Evolutionary conservation across 2,113 vertebrate genomes (phyloP).

Genomic region (Electrona antarctica): DNA sequence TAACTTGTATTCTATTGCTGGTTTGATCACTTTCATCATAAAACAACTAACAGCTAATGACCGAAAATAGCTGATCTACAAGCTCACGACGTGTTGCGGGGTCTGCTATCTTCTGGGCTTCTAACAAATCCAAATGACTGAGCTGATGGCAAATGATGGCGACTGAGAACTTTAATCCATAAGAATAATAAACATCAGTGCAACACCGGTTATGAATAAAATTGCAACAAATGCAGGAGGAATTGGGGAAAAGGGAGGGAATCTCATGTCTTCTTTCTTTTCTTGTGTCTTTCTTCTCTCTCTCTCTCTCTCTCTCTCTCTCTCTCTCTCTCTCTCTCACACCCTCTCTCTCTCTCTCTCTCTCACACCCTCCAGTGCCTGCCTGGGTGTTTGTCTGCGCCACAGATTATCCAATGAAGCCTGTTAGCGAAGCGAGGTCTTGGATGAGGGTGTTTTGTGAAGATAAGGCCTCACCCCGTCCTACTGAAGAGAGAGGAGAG

Average conservation of each 20-base stretch:
- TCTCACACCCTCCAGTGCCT: conserved; percentile 58
- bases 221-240: conserved; percentile 44
- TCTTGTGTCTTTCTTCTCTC: conserved; percentile 46
- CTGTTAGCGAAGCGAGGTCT: conserved; percentile 73
- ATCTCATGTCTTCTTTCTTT: conserved; percentile 35
- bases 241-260: conserved; percentile 37
- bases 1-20: no score
- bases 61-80: no score
- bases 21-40: no score
- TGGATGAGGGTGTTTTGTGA: conserved; percentile 72
- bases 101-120: no score
- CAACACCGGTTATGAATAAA: conserved; percentile 28
- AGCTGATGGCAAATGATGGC: no score
- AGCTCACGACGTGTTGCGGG: no score
- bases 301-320: conserved; percentile 43
- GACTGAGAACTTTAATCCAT: no score
- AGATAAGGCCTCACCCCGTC: conserved; percentile 75
- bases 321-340: conserved; percentile 44
- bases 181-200: conserved; percentile 16
- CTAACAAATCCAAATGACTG: no score
- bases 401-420: conserved; percentile 78
- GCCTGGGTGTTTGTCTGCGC: conserved; percentile 65
- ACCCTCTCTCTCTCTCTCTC: conserved; percentile 48
- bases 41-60: no score
- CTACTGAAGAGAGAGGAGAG: conserved; percentile 51